Conservation (phyloP, 2,888 invertebrate genomes). For the Netelia virgata region DNA sequence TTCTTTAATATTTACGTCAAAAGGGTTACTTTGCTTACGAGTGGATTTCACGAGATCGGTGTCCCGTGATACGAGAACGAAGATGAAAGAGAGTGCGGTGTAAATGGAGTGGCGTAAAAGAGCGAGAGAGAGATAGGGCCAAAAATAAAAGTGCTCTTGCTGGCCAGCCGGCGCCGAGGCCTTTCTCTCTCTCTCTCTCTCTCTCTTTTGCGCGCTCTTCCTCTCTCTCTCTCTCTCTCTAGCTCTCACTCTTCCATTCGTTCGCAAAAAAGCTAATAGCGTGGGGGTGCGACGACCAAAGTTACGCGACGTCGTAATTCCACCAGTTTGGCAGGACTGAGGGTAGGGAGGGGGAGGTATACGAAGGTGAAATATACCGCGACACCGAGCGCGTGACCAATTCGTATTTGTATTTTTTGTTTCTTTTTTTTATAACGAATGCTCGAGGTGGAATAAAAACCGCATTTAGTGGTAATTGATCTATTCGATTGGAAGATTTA, state of each 20-base stretch:
- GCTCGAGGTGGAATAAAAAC: no score
- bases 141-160: slow-evolving; percentile 64
- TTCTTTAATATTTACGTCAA: neutral
- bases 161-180: slow-evolving; percentile 60
- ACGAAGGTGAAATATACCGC: neutral
- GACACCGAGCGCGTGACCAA: neutral
- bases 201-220: slow-evolving; percentile 67
- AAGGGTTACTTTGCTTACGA: slow-evolving; percentile 8
- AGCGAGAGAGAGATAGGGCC: slow-evolving; percentile 48
- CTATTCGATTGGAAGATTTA: no score
- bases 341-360: no score
- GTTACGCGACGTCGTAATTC: slow-evolving; percentile 20
- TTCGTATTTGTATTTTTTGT: no score
- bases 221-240: slow-evolving; percentile 47
- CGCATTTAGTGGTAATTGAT: no score
- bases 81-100: slow-evolving; percentile 28
- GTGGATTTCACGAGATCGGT: slow-evolving; percentile 52
- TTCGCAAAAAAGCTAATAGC: slow-evolving; percentile 3
- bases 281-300: slow-evolving; percentile 41
- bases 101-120: slow-evolving; percentile 49
- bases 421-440: no score
- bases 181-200: slow-evolving; percentile 57
- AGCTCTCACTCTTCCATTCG: neutral
- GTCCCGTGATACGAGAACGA: slow-evolving; percentile 38
- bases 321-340: neutral